phyloP scores from a whole-genome alignment of 2,888 invertebrate species.

The Acleris laterana region DNA sequence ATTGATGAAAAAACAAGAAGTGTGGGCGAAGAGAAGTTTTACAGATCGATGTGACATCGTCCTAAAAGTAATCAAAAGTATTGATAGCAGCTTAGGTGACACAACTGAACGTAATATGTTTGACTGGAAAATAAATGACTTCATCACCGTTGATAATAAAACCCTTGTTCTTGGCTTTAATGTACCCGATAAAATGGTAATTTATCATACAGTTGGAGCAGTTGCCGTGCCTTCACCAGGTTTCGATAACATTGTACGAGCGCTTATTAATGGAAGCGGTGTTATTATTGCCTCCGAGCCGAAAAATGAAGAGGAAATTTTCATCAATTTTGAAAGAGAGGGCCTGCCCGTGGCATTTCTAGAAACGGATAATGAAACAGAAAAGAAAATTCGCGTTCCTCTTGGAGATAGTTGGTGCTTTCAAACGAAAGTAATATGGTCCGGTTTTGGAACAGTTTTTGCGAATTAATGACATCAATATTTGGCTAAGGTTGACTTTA shows the following conservation, averaged over 20 bases:
- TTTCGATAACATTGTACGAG: constrained; percentile 33
- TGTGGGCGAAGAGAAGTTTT: constrained; percentile 33
- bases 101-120: constrained; percentile 42
- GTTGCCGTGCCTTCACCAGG: constrained; percentile 29
- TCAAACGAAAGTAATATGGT: constrained; percentile 47
- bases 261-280: constrained; percentile 31
- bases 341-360: constrained; percentile 22
- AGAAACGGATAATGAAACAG: constrained; percentile 9
- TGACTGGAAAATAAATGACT: constrained; percentile 33
- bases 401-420: constrained; percentile 35
- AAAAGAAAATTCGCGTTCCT: constrained; percentile 10
- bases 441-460: constrained; percentile 55
- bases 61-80: constrained; percentile 17
- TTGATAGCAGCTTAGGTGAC: constrained; percentile 38
- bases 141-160: constrained; percentile 16
- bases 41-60: constrained; percentile 22
- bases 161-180: constrained; percentile 26
- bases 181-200: constrained; percentile 27
- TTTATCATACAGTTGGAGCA: constrained; percentile 30
- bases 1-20: constrained; percentile 13
- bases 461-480: constrained; percentile 46
- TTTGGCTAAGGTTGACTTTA: background rate
- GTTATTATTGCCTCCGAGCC: constrained; percentile 27
- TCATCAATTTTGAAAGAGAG: constrained; percentile 15
- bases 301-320: constrained; percentile 29